Percentiles rank a stretch among this genome's conserved stretches.
phyloP scores from a whole-genome alignment of 2,888 invertebrate genomes.

The Oscheius sp. region DNA sequence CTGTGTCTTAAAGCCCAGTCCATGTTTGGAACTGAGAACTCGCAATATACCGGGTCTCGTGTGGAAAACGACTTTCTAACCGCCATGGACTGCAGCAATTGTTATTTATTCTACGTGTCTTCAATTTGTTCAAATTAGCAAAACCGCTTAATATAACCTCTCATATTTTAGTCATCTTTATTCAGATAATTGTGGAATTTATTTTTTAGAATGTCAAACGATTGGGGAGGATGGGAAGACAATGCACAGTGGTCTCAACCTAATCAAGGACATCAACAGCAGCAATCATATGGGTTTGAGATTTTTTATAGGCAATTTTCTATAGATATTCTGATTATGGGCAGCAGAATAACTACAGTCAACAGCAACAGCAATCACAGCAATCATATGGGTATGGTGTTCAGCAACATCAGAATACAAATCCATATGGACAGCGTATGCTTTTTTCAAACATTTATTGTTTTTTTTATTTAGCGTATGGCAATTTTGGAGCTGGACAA shows the following conservation, averaged over 20 bases:
- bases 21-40: too few species aligned
- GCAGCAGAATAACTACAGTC: constrained; percentile 13
- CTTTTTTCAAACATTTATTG: background rate
- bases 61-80: too few species aligned
- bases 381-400: constrained; percentile 12
- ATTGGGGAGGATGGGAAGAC: constrained; percentile 54
- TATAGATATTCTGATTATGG: constrained; percentile 12
- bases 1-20: too few species aligned
- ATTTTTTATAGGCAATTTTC: background rate
- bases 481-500: constrained; percentile 44
- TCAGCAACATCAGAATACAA: constrained; percentile 18
- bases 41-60: too few species aligned
- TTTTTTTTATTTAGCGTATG: constrained; percentile 33
- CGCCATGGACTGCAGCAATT: too few species aligned
- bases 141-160: too few species aligned
- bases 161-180: too few species aligned
- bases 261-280: constrained; percentile 10
- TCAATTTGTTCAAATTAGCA: too few species aligned
- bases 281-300: constrained; percentile 32
- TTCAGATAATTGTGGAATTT: too few species aligned
- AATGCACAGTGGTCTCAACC: constrained; percentile 39
- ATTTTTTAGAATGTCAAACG: constrained; percentile 47
- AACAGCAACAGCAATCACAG: constrained; percentile 30
- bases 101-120: too few species aligned
- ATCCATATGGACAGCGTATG: background rate